Evolutionary conservation across 2,113 vertebrate species (phyloP), one percentile per base, ranked within the genome.

Genomic region (Stegostoma tigrinum): DNA sequence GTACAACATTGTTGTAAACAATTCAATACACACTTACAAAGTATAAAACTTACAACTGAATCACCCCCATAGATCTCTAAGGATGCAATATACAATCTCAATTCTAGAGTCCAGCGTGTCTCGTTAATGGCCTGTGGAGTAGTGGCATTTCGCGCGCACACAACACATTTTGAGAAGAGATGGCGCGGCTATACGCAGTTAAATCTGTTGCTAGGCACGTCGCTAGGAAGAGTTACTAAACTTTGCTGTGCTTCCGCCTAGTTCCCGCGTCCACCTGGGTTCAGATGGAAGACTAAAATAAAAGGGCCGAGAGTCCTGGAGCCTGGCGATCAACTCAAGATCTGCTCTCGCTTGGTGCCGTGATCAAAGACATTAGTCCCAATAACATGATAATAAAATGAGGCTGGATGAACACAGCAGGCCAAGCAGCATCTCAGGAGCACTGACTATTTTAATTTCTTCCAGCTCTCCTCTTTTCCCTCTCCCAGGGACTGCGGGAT

Each of bases 1-100:
- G 67, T 95, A 95, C 94, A 95, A 95, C 94, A 95, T 95, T 70
- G 94, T 95, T 95, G 94, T 95, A 75, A 72, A 95, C 94, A 48
- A 23, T 95, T 72, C 23, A 72, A 95, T 72, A 95, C 94, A 85
- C 83, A 95, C 94, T 95, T 95, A 95, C 94, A 95, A 95, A 95
- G 94, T 95, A 95, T 95, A 95, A 95, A 24, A 95, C 72, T 95
- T 95, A 95, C 94, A 95, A 95, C 23, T 52, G 42, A 95, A 95
- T 72, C 94, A 95, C 94, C 94, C 48, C 55, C 94, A 72, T 48
- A 95, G 94, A 72, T 95, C 94, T 52, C 94, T n/a, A 38, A 95
- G 94, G 94, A 95, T 95, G 94, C 72, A 14, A 95, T n/a, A 94
- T 42, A 94, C 61, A 70, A 42, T 94, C 87, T 64, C 52, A 95